Percentiles rank a stretch among this genome's conserved stretches.
Evolutionary conservation across 2,113 vertebrate genomes (phyloP).

Genomic region (Phylloscopus trochilus): DNA sequence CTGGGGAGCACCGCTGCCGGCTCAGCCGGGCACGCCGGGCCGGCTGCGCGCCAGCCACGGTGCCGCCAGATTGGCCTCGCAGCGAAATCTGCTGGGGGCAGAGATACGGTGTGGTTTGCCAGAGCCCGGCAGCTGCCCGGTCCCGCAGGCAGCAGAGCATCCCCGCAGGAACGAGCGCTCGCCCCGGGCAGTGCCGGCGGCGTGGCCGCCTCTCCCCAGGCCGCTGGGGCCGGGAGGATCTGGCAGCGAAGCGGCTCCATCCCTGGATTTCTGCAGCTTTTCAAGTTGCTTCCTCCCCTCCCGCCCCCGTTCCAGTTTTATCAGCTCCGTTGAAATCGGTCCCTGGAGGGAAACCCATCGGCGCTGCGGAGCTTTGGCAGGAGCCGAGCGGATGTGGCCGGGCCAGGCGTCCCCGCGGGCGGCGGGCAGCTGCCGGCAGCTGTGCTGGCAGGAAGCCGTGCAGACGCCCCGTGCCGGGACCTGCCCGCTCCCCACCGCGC

Average conservation of each 20-base stretch:
- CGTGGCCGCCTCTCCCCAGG: fast-evolving
- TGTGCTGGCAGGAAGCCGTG: slow-evolving; percentile 22
- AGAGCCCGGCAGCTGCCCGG: not conserved
- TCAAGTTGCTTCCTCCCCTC: not conserved
- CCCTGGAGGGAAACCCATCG: slow-evolving; percentile 43
- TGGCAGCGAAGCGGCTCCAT: not conserved
- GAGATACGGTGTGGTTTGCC: not conserved
- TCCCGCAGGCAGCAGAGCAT: not conserved
- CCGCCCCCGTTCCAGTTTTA: not conserved
- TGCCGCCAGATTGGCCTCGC: not conserved
- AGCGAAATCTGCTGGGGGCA: not conserved
- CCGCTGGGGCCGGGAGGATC: not conserved
- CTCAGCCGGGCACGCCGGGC: not conserved
- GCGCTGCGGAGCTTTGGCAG: slow-evolving; percentile 40
- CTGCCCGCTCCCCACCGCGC: not conserved
- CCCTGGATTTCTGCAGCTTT: slow-evolving; percentile 23
- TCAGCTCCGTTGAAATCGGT: slow-evolving; percentile 16
- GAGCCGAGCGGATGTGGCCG: slow-evolving; percentile 30
- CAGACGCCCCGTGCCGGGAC: not conserved
- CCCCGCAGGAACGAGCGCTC: fast-evolving
- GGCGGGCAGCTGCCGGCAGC: slow-evolving; percentile 12
- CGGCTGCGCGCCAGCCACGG: not conserved
- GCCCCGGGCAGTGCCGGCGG: fast-evolving
- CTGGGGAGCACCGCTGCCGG: not conserved
- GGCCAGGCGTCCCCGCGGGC: not conserved